A percentile compares a stretch with the other conserved stretches of the same genome.
Evolutionary conservation across 1,140 invertebrate genomes (phyloP).

Genomic region (Drosophila arizonae): DNA sequence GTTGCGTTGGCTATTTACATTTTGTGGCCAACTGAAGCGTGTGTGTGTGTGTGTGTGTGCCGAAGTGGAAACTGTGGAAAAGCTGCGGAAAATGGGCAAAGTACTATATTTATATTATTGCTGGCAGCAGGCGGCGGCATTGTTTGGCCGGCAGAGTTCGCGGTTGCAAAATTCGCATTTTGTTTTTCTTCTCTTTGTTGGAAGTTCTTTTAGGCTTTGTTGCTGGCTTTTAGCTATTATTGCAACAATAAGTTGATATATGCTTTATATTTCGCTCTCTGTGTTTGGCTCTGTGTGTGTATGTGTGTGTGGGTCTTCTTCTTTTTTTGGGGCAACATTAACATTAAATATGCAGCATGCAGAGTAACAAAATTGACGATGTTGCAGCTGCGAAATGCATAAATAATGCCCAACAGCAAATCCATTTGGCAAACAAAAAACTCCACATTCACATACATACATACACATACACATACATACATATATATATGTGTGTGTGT

Average conservation of each 20-base stretch:
- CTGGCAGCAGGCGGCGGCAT: constrained; percentile 51
- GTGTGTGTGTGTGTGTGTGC: constrained; percentile 18
- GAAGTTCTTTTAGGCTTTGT: constrained; percentile 40
- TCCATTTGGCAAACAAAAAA: constrained; percentile 36
- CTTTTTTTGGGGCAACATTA: constrained; percentile 59
- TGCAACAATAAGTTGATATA: constrained; percentile 21
- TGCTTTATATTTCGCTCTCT: not conserved
- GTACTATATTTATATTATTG: constrained; percentile 15
- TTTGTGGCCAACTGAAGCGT: constrained; percentile 38
- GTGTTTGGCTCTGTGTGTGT: constrained; percentile 6
- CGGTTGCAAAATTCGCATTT: constrained; percentile 28
- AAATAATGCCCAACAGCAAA: constrained; percentile 36
- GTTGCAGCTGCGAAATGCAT: constrained; percentile 44
- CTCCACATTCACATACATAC: not conserved
- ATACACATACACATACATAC: not conserved
- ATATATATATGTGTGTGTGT: not conserved
- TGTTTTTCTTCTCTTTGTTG: constrained; percentile 24
- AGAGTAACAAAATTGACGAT: constrained; percentile 32
- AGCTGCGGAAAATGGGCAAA: constrained; percentile 11
- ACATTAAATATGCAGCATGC: constrained; percentile 68
- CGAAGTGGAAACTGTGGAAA: constrained; percentile 24
- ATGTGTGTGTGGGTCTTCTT: not conserved
- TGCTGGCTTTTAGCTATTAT: constrained; percentile 38
- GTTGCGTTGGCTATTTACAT: constrained; percentile 47
- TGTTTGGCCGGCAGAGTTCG: constrained; percentile 33